Percentiles rank a stretch among this genome's conserved stretches.
Evolutionary conservation across 2,113 vertebrate genomes (phyloP).

Genomic region (Marmota flaviventris): DNA sequence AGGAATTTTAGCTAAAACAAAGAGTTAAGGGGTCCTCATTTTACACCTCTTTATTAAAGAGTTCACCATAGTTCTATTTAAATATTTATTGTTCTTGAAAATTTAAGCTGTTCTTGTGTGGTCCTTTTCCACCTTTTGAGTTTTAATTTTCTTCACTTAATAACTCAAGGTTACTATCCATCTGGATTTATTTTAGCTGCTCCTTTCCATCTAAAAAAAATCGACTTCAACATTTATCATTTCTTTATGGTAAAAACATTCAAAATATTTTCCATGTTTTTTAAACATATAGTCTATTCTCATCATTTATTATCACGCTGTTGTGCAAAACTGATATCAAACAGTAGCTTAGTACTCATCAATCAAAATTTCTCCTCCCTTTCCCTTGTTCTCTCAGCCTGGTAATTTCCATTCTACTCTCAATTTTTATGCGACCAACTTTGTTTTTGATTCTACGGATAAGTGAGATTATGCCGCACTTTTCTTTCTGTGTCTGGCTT

Average conservation of each 20-base stretch:
- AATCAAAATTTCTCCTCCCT: background rate
- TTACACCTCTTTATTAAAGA: background rate
- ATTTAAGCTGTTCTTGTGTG: background rate
- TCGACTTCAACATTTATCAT: background rate
- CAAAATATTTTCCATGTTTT: background rate
- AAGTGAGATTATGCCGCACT: background rate
- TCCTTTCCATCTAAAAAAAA: background rate
- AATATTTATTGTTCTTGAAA: background rate
- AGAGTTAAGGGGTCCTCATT: background rate
- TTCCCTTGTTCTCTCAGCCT: too few relatives aligned
- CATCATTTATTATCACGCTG: background rate
- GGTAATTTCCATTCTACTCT: background rate
- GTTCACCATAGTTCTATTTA: background rate
- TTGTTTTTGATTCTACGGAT: background rate
- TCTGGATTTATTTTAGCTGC: background rate
- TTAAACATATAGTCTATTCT: background rate
- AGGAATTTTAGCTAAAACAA: background rate
- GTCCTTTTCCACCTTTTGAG: background rate
- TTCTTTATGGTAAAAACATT: too few relatives aligned
- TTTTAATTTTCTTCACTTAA: background rate
- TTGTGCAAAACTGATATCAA: background rate
- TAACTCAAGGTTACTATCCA: background rate
- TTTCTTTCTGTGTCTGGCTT: background rate
- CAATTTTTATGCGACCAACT: background rate
- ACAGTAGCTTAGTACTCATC: background rate